phyloP scores from a whole-genome alignment of 2,113 vertebrate species.

The Indri indri region DNA sequence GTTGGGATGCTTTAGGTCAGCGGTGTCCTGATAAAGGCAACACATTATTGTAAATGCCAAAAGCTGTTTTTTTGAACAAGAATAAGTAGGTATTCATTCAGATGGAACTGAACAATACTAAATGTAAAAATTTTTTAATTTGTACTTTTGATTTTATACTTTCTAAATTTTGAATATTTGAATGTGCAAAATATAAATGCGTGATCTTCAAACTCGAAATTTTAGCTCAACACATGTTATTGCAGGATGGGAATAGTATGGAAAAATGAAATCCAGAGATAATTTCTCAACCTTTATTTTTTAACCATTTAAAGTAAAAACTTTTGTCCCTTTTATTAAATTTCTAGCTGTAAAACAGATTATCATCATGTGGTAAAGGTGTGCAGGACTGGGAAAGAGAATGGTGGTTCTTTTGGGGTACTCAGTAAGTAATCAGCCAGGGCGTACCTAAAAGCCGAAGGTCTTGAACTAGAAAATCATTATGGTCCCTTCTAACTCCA shows the following conservation, averaged over 20 bases:
- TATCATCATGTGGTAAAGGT: neutral
- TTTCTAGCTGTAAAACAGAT: neutral
- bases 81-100: neutral
- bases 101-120: neutral
- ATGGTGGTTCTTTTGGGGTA: neutral
- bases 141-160: neutral
- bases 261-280: conserved; percentile 2
- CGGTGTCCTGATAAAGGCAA: neutral
- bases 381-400: neutral
- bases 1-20: neutral
- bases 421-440: neutral
- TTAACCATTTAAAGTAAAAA: conserved; percentile 19
- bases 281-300: neutral
- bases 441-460: neutral
- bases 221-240: neutral
- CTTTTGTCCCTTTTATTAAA: neutral
- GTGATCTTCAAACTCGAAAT: neutral
- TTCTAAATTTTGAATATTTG: conserved; percentile 9
- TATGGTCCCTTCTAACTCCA: neutral
- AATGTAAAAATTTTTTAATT: neutral
- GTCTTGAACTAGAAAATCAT: neutral
- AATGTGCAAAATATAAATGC: neutral
- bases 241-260: neutral
- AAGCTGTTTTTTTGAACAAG: neutral
- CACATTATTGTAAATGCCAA: neutral